These are phyloP conservation scores for Lasioglossum baleicum DNA, from an alignment of 1,140 invertebrate species.

Conservation along the genomic window DNA sequence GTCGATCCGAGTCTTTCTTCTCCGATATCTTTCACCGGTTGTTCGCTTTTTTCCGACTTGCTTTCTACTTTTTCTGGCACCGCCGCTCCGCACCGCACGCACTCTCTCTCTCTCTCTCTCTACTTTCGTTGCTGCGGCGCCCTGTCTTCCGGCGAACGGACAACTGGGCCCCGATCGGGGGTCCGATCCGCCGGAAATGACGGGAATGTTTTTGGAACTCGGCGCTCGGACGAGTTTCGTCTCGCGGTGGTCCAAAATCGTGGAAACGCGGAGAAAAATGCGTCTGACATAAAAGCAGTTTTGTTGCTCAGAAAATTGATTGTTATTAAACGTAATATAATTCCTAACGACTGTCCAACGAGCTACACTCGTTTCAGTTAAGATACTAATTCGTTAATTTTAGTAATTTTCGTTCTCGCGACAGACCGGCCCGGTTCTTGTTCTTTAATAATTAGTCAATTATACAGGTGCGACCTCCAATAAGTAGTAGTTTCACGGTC, in stretches of 20 bases:
- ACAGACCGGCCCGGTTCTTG: background rate
- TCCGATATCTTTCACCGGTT: conserved; percentile 59
- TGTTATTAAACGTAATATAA: too few species aligned
- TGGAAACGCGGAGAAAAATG: too few species aligned
- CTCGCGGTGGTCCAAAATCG: too few species aligned
- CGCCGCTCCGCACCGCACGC: background rate
- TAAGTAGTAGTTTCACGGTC: conserved; percentile 8
- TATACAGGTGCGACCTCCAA: background rate
- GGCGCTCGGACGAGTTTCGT: background rate
- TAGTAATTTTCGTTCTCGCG: background rate
- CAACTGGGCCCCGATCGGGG: conserved; percentile 17
- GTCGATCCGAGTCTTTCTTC: conserved; percentile 48
- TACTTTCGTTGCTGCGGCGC: conserved; percentile 24
- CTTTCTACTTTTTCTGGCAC: conserved; percentile 58
- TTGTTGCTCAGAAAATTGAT: too few species aligned
- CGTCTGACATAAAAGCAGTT: too few species aligned
- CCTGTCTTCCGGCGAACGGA: conserved; percentile 56
- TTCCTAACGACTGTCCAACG: too few species aligned
- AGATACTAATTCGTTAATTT: too few species aligned
- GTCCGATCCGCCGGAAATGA: conserved; percentile 47
- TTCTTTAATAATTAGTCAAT: conserved; percentile 9
- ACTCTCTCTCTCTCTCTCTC: background rate
- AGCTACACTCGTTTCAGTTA: too few species aligned
- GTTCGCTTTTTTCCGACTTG: conserved; percentile 43
- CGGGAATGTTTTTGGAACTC: background rate